Evolutionary conservation across 2,113 vertebrate genomes (phyloP).

Genomic region (Isurus oxyrinchus): DNA sequence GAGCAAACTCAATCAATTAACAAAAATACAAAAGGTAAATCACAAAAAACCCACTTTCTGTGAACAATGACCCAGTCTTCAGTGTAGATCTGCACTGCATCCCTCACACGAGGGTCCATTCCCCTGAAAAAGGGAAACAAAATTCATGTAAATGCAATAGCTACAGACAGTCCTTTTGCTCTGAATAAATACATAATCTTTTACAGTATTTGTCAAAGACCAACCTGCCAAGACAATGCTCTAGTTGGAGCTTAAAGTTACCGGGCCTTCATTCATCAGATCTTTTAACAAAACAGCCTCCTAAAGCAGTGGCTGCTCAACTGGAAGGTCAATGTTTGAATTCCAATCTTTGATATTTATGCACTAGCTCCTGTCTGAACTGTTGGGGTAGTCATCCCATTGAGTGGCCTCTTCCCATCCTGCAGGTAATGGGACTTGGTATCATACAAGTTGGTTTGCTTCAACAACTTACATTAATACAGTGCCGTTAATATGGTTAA

Average conservation of each 20-base stretch:
- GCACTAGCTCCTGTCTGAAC: not conserved
- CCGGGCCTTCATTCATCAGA: not conserved
- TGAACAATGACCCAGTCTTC: constrained; percentile 82
- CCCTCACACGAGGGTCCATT: constrained; percentile 74
- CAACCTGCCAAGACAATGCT: not conserved
- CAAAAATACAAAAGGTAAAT: not conserved
- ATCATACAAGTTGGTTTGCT: not conserved
- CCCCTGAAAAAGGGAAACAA: constrained; percentile 52
- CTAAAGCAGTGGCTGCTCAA: not conserved
- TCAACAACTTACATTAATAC: not conserved
- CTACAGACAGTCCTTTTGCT: not conserved
- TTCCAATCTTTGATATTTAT: not conserved
- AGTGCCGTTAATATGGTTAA: not conserved
- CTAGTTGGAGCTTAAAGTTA: not conserved
- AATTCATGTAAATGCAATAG: not conserved
- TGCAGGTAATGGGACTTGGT: not conserved
- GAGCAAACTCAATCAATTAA: not conserved
- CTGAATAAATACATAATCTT: not conserved
- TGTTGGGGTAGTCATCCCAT: not conserved
- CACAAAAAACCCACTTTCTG: constrained; percentile 65
- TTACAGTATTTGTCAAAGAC: not conserved
- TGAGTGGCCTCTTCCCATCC: not conserved
- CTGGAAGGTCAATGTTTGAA: not conserved
- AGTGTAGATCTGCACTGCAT: constrained; percentile 74
- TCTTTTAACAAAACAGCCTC: not conserved